Evolutionary conservation across 1,140 invertebrate species (phyloP), one percentile per base, ranked within the genome.

Genomic region (Propsilocerus akamusi): DNA sequence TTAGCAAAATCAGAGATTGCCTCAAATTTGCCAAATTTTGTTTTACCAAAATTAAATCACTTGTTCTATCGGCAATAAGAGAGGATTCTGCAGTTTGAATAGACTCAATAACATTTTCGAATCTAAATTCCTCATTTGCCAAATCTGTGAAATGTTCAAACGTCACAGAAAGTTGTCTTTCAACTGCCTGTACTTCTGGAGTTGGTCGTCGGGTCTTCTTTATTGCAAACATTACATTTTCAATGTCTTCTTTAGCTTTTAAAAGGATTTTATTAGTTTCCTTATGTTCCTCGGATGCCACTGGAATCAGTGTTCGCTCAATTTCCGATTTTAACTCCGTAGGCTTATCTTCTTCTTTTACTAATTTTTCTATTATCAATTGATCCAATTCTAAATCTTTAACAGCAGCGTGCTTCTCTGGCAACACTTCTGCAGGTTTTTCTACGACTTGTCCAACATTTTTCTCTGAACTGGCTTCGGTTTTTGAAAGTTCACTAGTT

Each of bases 121-220:
- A 6, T 41, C 22, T 6, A 5, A 20, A 20, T 4, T 20, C 2
- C 3, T 41, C 34, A 2, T 41, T 41, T 41, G 17, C 34, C 6
- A 41, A 41, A 6, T 41, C 34, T 20, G 34, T 1, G 8, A 41
- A 41, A 7, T 41, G 17, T 20, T 4, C 14, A 5, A 41, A 3
- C 8, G 22, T 10, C 1, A 41, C 22, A 6, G 34, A 8, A 20
- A 41, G 22, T 41, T 41, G 14, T 20, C n/a, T 17, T 6, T 41
- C 34, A 41, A 17, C 34, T 7, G 14, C 22, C 22, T 41, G 34
- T 20, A 41, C 14, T 17, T 46, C 30, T 4, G 49, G 55, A 54
- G 57, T 53, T 51, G 50, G 50, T 55, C 46, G 24, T 54, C 48
- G 55, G 53, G 48, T 26, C 54, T 53, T 59, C 53, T 49, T 56